Conservation (phyloP, 2,888 invertebrate genomes). For the Drosophila monieri region DNA sequence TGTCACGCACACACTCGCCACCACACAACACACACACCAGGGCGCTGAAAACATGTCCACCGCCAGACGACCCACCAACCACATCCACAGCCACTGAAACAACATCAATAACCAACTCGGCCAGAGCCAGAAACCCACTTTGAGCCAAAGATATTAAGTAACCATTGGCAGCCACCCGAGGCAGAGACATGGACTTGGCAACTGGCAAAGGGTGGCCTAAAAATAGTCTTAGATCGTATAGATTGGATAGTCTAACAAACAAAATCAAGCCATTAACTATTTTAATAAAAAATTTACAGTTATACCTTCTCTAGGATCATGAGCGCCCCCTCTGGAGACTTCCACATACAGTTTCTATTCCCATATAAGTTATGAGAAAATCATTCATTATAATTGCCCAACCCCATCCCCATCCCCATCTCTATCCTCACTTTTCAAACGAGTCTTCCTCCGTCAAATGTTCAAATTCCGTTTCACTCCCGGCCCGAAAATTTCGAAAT, state of each 20-base stretch:
- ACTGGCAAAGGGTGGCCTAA: slow-evolving; percentile 11
- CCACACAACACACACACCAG: neutral
- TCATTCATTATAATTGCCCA: slow-evolving; percentile 37
- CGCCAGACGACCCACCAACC: slow-evolving; percentile 32
- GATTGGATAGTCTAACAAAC: too few relatives aligned
- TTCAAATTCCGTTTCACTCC: slow-evolving; percentile 42
- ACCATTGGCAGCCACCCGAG: slow-evolving; percentile 56
- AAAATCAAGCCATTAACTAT: too few relatives aligned
- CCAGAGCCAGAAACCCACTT: slow-evolving; percentile 63
- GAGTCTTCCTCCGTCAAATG: slow-evolving; percentile 23
- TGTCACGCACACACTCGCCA: slow-evolving; percentile 64
- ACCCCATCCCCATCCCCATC: slow-evolving; percentile 35
- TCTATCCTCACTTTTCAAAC: too few relatives aligned
- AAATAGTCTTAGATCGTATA: slow-evolving; percentile 22
- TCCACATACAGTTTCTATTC: neutral
- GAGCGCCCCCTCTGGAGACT: neutral
- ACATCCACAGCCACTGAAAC: slow-evolving; percentile 40
- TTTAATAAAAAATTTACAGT: too few relatives aligned
- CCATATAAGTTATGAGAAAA: slow-evolving; percentile 7
- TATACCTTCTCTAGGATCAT: too few relatives aligned
- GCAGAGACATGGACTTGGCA: slow-evolving; percentile 10
- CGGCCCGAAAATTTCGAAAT: slow-evolving; percentile 39
- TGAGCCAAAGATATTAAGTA: slow-evolving; percentile 69
- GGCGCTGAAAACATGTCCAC: slow-evolving; percentile 20
- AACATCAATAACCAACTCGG: slow-evolving; percentile 29